Evolutionary conservation across 2,113 vertebrate genomes (phyloP).

Genomic region (Tretioscincus oriximinensis): DNA sequence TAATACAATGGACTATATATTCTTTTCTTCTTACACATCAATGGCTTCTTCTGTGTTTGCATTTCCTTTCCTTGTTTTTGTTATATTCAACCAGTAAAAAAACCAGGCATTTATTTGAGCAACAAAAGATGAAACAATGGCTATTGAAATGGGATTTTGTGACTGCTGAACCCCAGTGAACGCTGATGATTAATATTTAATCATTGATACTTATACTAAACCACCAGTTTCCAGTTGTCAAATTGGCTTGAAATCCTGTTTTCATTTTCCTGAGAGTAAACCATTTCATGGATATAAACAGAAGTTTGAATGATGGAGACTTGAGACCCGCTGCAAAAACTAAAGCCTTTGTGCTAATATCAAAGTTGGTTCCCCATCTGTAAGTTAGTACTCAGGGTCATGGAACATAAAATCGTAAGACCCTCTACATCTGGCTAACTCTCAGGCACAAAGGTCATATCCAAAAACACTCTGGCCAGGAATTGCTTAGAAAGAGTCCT

Average conservation of each 20-base stretch:
- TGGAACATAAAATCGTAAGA: too few relatives aligned
- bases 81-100: background rate
- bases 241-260: background rate
- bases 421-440: too few relatives aligned
- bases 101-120: slow-evolving; percentile 25
- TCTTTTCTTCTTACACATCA: background rate
- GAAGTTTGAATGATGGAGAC: too few relatives aligned
- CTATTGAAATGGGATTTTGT: slow-evolving; percentile 9
- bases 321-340: too few relatives aligned
- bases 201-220: slow-evolving; percentile 13
- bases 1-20: slow-evolving; percentile 8
- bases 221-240: background rate
- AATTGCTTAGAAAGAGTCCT: too few relatives aligned
- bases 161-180: slow-evolving; percentile 1
- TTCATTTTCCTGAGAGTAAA: too few relatives aligned
- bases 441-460: too few relatives aligned
- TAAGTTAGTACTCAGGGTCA: too few relatives aligned
- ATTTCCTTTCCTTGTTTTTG: background rate
- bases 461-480: too few relatives aligned
- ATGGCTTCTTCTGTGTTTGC: background rate
- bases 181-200: slow-evolving; percentile 12
- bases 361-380: too few relatives aligned
- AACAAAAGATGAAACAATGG: slow-evolving; percentile 24
- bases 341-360: too few relatives aligned
- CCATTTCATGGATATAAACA: too few relatives aligned